Conservation (phyloP, 1,140 invertebrate genomes). For the Cryptotermes secundus region DNA sequence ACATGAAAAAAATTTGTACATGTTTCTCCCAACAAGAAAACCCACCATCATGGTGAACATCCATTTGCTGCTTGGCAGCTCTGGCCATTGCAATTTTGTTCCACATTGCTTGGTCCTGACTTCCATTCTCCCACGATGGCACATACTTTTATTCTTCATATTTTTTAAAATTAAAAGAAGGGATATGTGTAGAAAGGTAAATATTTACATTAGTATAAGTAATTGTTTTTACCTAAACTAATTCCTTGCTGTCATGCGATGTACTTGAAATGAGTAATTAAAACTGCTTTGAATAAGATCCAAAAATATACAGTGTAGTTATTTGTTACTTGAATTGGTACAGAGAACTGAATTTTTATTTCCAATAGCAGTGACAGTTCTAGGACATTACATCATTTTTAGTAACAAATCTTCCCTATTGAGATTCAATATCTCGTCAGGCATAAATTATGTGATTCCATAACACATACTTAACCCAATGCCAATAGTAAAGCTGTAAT, state of each 20-base stretch:
- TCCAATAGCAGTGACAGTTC: neutral
- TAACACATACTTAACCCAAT: too few species aligned
- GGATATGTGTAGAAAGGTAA: neutral
- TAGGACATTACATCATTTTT: neutral
- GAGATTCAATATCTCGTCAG: neutral
- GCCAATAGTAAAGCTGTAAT: too few species aligned
- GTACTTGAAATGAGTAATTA: neutral
- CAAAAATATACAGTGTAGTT: neutral
- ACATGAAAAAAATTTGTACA: slow-evolving; percentile 22
- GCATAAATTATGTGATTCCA: neutral
- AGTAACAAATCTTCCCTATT: neutral
- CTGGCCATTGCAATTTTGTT: slow-evolving; percentile 24
- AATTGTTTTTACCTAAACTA: neutral
- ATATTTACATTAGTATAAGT: neutral
- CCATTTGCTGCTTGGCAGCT: slow-evolving; percentile 24
- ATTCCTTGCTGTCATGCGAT: slow-evolving; percentile 7
- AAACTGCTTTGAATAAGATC: neutral
- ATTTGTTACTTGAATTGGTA: neutral
- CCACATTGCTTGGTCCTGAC: neutral
- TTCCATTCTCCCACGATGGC: slow-evolving; percentile 19
- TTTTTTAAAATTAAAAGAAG: neutral
- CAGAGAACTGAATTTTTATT: neutral
- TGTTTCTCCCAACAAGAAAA: neutral
- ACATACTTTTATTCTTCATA: neutral
- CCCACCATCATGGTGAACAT: slow-evolving; percentile 7